Percentiles rank a stretch among this genome's conserved stretches.
Conservation (phyloP, 1,140 invertebrate genomes). For the Pogonognathellus flavescens region DNA sequence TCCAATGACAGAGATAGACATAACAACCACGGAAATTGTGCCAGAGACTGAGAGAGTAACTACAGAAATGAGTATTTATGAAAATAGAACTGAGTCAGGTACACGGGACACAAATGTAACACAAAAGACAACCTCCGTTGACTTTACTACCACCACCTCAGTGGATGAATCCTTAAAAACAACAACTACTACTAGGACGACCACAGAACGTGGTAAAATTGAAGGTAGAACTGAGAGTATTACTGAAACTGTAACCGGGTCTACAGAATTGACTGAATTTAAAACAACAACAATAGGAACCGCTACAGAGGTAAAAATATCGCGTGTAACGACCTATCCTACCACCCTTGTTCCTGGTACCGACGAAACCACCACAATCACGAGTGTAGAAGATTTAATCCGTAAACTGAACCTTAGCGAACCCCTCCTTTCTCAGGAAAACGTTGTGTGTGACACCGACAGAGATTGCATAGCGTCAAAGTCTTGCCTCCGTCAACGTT, state of each 20-base stretch:
- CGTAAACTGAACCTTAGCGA: background rate
- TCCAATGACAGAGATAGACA: conserved; percentile 7
- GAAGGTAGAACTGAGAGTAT: too few species aligned
- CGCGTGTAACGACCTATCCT: background rate
- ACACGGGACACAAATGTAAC: background rate
- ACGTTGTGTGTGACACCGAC: conserved; percentile 56
- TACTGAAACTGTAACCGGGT: too few species aligned
- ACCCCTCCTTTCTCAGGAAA: background rate
- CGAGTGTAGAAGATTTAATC: conserved; percentile 11
- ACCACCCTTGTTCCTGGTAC: background rate
- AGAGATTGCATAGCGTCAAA: conserved; percentile 58
- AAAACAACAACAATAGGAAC: background rate
- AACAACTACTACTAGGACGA: background rate
- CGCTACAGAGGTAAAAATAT: conserved; percentile 5
- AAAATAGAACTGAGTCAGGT: conserved; percentile 15
- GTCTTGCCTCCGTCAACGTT: conserved; percentile 77
- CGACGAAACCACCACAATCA: background rate
- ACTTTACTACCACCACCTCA: background rate
- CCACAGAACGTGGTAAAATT: background rate
- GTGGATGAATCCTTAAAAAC: background rate
- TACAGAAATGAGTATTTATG: background rate
- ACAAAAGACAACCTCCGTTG: background rate
- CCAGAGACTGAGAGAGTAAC: background rate
- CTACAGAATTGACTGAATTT: too few species aligned
- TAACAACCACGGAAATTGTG: background rate